Percentiles rank a stretch among this genome's conserved stretches.
These are phyloP conservation scores for Augochlora pura DNA, from an alignment of 1,140 invertebrate species.

Conservation along the genomic window DNA sequence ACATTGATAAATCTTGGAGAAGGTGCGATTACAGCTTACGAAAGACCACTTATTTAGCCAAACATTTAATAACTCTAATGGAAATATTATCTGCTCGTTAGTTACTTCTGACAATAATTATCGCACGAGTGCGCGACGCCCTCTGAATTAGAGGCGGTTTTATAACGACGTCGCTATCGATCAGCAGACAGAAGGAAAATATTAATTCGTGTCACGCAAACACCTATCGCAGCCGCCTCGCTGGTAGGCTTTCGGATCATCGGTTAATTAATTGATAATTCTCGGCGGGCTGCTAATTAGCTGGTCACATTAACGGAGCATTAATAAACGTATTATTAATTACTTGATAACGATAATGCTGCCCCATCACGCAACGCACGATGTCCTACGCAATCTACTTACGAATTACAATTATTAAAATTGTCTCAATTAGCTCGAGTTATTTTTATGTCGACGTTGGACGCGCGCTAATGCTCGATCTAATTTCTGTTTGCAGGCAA, in stretches of 20 bases:
- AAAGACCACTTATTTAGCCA: no score
- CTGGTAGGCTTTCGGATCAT: slow-evolving; percentile 18
- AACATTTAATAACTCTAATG: neutral
- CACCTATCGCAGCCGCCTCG: slow-evolving; percentile 22
- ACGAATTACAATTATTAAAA: neutral
- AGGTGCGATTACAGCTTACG: no score
- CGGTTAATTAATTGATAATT: slow-evolving; percentile 37
- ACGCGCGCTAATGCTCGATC: no score
- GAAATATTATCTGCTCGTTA: neutral
- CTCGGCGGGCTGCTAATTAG: slow-evolving; percentile 32
- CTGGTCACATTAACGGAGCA: slow-evolving; percentile 30
- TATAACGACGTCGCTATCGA: neutral
- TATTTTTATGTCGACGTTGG: no score
- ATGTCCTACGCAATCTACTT: neutral
- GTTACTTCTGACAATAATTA: no score
- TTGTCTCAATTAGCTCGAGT: no score
- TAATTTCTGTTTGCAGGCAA: slow-evolving; percentile 86
- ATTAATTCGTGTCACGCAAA: slow-evolving; percentile 26
- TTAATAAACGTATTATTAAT: slow-evolving; percentile 44
- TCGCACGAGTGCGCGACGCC: no score
- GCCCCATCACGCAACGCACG: neutral
- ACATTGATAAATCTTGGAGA: no score
- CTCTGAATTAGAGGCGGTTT: neutral
- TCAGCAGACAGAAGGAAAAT: neutral
- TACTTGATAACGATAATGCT: slow-evolving; percentile 43